Conservation (phyloP, 2,113 vertebrate species). For the Opisthocomus hoazin region DNA sequence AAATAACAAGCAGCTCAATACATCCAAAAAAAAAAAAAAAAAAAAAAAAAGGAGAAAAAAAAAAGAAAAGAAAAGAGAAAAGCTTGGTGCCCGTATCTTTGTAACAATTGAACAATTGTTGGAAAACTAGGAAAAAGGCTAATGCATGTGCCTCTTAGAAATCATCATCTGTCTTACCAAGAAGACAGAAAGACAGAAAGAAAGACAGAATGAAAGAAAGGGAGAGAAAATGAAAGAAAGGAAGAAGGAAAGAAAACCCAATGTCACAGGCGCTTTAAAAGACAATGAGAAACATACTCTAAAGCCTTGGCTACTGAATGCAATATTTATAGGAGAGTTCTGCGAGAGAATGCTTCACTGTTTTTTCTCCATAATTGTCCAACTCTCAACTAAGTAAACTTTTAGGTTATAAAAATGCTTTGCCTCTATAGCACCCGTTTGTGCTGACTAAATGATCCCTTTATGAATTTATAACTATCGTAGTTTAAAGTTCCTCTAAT, state of each 20-base stretch:
- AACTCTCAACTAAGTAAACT: slow-evolving; percentile 65
- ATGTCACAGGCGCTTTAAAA: slow-evolving; percentile 68
- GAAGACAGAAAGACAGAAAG: slow-evolving; percentile 1
- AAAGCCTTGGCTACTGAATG: slow-evolving; percentile 69
- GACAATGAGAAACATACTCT: slow-evolving; percentile 69
- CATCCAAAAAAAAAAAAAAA: not conserved
- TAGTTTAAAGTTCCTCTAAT: slow-evolving; percentile 65
- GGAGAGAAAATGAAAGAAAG: not conserved
- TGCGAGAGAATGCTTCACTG: slow-evolving; percentile 49
- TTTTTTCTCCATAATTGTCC: slow-evolving; percentile 54
- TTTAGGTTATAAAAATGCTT: slow-evolving; percentile 65
- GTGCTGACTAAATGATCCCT: slow-evolving; percentile 69
- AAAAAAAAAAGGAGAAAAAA: not conserved
- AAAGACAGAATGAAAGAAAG: not conserved
- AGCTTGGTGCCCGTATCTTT: slow-evolving; percentile 62
- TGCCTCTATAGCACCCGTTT: slow-evolving; percentile 54
- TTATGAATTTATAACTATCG: slow-evolving; percentile 65
- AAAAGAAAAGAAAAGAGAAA: not conserved
- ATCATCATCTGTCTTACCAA: slow-evolving; percentile 67
- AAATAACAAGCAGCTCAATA: slow-evolving; percentile 81
- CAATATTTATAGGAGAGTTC: slow-evolving; percentile 67
- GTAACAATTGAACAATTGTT: slow-evolving; percentile 55
- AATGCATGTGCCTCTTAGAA: slow-evolving; percentile 68
- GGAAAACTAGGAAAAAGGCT: slow-evolving; percentile 71
- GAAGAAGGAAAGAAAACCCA: slow-evolving; percentile 56